Percentiles rank a stretch among this genome's conserved stretches.
Conservation (phyloP, 1,140 invertebrate species). For the Ylistrum balloti region DNA sequence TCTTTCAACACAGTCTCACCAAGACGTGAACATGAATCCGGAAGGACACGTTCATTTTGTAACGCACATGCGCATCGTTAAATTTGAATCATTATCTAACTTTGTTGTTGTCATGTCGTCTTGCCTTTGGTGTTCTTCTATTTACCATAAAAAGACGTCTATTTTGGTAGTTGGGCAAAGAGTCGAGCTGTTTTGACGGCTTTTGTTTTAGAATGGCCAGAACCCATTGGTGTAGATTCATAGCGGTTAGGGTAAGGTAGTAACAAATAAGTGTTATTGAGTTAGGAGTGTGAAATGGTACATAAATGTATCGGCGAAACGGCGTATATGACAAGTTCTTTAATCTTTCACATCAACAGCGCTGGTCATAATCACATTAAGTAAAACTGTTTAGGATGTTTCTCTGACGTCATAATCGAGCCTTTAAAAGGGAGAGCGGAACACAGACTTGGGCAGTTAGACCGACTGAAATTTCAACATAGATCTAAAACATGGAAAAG, state of each 20-base stretch:
- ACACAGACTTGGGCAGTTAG: neutral
- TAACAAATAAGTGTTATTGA: conserved; percentile 36
- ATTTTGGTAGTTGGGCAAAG: neutral
- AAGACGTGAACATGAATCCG: too few species aligned
- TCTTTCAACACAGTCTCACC: too few species aligned
- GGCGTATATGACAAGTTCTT: conserved; percentile 3
- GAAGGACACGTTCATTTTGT: too few species aligned
- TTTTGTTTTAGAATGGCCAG: conserved; percentile 5
- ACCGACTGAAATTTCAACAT: neutral
- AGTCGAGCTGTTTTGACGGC: neutral
- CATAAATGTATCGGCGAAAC: conserved; percentile 4
- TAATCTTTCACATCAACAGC: neutral
- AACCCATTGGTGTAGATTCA: neutral
- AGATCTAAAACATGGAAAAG: too few species aligned
- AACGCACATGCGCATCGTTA: too few species aligned
- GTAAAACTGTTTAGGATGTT: neutral
- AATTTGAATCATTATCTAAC: neutral
- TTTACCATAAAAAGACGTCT: neutral
- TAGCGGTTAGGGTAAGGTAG: neutral
- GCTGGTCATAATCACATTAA: neutral
- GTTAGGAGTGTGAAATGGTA: neutral
- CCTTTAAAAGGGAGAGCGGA: neutral
- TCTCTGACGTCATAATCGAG: neutral
- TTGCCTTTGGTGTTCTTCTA: neutral
- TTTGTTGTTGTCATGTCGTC: neutral